Evolutionary conservation across 37 sponge, comb jelly and placozoan species (phyloP).

Genomic region (Haliclona indistincta): DNA sequence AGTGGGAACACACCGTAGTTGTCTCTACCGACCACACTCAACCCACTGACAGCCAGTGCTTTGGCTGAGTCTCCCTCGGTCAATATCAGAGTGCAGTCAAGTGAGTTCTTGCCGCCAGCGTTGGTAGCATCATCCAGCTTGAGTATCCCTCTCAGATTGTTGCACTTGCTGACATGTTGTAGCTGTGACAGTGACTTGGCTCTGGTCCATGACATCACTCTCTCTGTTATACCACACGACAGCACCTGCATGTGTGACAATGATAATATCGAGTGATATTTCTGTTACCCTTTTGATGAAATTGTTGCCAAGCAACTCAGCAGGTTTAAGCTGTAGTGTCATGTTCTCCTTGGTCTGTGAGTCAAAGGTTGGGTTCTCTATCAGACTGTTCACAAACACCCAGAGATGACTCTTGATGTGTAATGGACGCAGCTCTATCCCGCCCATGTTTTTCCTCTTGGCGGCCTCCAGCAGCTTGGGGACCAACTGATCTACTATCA

Average conservation of each 20-base stretch:
- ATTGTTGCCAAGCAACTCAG: slow-evolving; percentile 57
- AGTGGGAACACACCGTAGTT: slow-evolving; percentile 95
- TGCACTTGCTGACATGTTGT: slow-evolving; percentile 65
- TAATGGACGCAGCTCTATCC: slow-evolving; percentile 87
- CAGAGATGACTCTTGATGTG: slow-evolving; percentile 93
- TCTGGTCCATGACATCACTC: slow-evolving; percentile 82
- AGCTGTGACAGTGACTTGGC: slow-evolving; percentile 86
- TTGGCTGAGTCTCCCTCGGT: slow-evolving; percentile 99
- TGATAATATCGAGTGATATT: not conserved
- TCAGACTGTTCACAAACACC: slow-evolving; percentile 92
- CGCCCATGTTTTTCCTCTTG: slow-evolving; percentile 95
- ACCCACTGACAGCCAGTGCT: slow-evolving; percentile 87
- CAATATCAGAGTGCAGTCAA: slow-evolving; percentile 92
- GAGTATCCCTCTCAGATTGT: slow-evolving; percentile 82
- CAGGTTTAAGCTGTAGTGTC: slow-evolving; percentile 89
- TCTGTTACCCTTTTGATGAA: slow-evolving; percentile 81
- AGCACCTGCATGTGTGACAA: slow-evolving; percentile 17
- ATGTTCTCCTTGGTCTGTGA: slow-evolving; percentile 99
- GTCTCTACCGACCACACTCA: slow-evolving; percentile 93
- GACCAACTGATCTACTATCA: slow-evolving; percentile 85
- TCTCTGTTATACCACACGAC: slow-evolving; percentile 88
- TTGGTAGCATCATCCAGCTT: slow-evolving; percentile 96
- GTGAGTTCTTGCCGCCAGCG: slow-evolving; percentile 85
- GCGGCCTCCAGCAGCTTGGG: slow-evolving; percentile 76
- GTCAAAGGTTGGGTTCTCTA: slow-evolving; percentile 98